Evolutionary conservation across 2,888 invertebrate species (phyloP).

Genomic region (Andrena chrysosceles): DNA sequence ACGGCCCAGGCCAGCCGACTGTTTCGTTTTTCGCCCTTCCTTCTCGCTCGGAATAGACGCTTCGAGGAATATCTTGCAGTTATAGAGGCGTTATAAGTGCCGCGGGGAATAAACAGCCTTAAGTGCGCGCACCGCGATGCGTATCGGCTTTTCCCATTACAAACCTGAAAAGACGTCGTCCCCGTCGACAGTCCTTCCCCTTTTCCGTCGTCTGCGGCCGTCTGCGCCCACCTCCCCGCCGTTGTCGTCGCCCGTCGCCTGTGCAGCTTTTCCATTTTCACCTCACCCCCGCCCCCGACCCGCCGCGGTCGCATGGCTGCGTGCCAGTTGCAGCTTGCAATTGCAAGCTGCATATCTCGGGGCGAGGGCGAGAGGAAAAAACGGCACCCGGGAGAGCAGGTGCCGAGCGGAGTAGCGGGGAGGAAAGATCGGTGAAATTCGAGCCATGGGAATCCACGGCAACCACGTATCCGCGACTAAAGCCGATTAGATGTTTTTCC

Average conservation of each 20-base stretch:
- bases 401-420: conserved; percentile 35
- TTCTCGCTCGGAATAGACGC: conserved; percentile 42
- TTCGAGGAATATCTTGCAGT: conserved; percentile 68
- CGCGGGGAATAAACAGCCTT: conserved; percentile 80
- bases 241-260: conserved; percentile 37
- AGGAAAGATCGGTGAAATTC: conserved; percentile 50
- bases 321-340: conserved; percentile 79
- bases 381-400: conserved; percentile 47
- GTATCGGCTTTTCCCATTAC: conserved; percentile 83
- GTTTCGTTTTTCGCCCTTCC: conserved; percentile 4
- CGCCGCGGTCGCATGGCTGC: conserved; percentile 73
- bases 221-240: conserved; percentile 22
- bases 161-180: conserved; percentile 77
- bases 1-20: conserved; percentile 3
- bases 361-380: conserved; percentile 19
- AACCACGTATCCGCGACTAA: conserved; percentile 8
- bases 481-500: conserved; percentile 46
- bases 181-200: conserved; percentile 53
- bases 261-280: conserved; percentile 77
- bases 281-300: conserved; percentile 61
- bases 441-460: conserved; percentile 35
- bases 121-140: conserved; percentile 81
- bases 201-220: conserved; percentile 36
- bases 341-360: conserved; percentile 67
- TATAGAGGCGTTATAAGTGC: conserved; percentile 78